Conservation (phyloP, 2,888 invertebrate species). For the Cheilosia impressa region DNA sequence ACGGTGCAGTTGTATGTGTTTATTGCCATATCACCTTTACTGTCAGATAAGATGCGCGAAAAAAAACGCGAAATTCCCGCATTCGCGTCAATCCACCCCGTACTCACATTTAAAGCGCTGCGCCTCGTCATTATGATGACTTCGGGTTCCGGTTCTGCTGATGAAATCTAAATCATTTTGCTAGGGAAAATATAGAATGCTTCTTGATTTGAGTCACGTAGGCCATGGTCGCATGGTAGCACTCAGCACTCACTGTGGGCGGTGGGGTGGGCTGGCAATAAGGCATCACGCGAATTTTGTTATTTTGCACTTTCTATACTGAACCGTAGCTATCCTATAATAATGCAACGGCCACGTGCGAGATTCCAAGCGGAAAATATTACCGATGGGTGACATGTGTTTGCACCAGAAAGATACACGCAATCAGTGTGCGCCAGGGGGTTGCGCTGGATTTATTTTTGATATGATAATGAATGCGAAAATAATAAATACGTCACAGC, state of each 20-base stretch:
- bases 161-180: conserved; percentile 35
- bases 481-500: not conserved
- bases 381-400: not conserved
- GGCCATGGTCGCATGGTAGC: conserved; percentile 24
- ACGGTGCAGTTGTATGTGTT: not conserved
- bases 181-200: conserved; percentile 18
- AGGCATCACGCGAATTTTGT: conserved; percentile 24
- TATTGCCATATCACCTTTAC: not conserved
- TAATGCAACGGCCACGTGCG: conserved; percentile 24
- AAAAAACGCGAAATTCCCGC: not conserved
- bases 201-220: conserved; percentile 60
- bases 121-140: conserved; percentile 11
- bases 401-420: not conserved
- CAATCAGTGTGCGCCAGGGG: not conserved
- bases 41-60: conserved; percentile 27
- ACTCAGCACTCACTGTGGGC: not conserved
- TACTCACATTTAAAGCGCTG: not conserved
- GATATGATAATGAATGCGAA: not conserved
- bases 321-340: not conserved
- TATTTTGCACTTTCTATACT: not conserved
- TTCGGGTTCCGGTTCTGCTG: not conserved
- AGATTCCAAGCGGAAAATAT: conserved; percentile 11
- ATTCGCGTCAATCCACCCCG: not conserved
- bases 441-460: not conserved
- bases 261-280: not conserved